Percentiles rank a stretch among this genome's conserved stretches.
These are phyloP conservation scores for Gadus macrocephalus DNA, from an alignment of 2,113 vertebrate genomes.

Conservation along the genomic window DNA sequence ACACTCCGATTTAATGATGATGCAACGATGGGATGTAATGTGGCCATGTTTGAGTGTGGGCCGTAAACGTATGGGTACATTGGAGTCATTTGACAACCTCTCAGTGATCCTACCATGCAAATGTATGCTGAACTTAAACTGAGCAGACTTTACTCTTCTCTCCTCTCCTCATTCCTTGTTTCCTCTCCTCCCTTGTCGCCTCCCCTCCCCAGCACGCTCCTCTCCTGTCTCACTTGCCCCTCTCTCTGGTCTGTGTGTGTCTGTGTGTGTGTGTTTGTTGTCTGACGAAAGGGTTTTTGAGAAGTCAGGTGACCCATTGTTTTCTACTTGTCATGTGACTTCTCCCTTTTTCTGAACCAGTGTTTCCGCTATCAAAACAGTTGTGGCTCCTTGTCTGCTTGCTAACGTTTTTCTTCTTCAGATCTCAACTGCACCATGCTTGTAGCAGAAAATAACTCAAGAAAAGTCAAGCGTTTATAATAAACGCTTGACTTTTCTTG, in stretches of 20 bases:
- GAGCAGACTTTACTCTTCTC: not conserved
- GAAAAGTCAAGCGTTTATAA: too few relatives aligned
- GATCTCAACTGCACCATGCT: constrained; percentile 1
- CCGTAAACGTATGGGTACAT: too few relatives aligned
- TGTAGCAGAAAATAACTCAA: too few relatives aligned
- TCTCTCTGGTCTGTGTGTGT: not conserved
- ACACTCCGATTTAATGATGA: too few relatives aligned
- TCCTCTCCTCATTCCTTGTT: not conserved
- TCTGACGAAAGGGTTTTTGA: constrained; percentile 45
- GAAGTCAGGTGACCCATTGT: constrained; percentile 15
- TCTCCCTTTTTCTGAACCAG: constrained; percentile 26
- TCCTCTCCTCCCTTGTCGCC: constrained; percentile 19
- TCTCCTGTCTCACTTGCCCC: not conserved
- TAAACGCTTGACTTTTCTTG: too few relatives aligned
- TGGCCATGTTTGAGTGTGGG: too few relatives aligned
- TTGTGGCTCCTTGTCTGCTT: constrained; percentile 18
- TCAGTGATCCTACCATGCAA: too few relatives aligned
- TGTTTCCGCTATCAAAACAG: constrained; percentile 38
- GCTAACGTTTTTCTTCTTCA: constrained; percentile 6
- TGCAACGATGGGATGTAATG: too few relatives aligned
- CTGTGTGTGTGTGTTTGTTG: not conserved
- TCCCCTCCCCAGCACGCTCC: not conserved
- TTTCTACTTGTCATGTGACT: constrained; percentile 12
- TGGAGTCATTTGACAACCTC: too few relatives aligned
- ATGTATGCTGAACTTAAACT: not conserved